Evolutionary conservation across 2,888 invertebrate genomes (phyloP).

Genomic region (Eupeodes latifasciatus): DNA sequence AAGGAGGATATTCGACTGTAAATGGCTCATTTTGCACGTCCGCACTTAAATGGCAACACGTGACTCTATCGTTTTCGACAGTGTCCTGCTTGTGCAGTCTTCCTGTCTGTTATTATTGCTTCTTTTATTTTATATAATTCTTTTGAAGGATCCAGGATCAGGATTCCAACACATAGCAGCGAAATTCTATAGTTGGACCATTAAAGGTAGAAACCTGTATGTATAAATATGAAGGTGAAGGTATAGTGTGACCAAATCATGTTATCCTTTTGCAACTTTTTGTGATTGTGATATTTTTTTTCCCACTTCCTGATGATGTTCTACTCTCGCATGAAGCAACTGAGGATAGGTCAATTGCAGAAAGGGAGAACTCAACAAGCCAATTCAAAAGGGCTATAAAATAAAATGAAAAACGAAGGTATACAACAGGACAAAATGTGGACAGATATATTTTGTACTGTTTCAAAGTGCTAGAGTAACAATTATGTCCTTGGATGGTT

Average conservation of each 20-base stretch:
- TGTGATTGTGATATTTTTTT: slow-evolving; percentile 52
- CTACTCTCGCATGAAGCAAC: background rate
- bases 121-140: slow-evolving; percentile 77
- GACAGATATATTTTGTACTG: slow-evolving; percentile 44
- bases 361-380: slow-evolving; percentile 52
- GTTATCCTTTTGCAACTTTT: slow-evolving; percentile 66
- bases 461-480: slow-evolving; percentile 63
- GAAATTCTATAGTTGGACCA: slow-evolving; percentile 47
- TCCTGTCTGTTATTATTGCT: slow-evolving; percentile 76
- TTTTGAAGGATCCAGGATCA: slow-evolving; percentile 58
- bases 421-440: slow-evolving; percentile 4
- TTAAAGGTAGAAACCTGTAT: slow-evolving; percentile 28
- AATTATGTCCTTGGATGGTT: slow-evolving; percentile 55
- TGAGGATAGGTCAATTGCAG: slow-evolving; percentile 9
- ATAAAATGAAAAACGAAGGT: slow-evolving; percentile 5
- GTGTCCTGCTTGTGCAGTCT: slow-evolving; percentile 64
- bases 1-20: slow-evolving; percentile 66
- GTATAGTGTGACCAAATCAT: slow-evolving; percentile 28
- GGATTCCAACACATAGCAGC: background rate
- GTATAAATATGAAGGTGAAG: no score
- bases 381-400: slow-evolving; percentile 68
- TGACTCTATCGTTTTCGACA: slow-evolving; percentile 80
- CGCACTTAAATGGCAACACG: slow-evolving; percentile 83
- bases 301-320: slow-evolving; percentile 29
- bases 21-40: slow-evolving; percentile 82